Base-by-base conservation (phyloP, 92 coral and sea anemone species). In the Parazoanthus atlanticus region DNA sequence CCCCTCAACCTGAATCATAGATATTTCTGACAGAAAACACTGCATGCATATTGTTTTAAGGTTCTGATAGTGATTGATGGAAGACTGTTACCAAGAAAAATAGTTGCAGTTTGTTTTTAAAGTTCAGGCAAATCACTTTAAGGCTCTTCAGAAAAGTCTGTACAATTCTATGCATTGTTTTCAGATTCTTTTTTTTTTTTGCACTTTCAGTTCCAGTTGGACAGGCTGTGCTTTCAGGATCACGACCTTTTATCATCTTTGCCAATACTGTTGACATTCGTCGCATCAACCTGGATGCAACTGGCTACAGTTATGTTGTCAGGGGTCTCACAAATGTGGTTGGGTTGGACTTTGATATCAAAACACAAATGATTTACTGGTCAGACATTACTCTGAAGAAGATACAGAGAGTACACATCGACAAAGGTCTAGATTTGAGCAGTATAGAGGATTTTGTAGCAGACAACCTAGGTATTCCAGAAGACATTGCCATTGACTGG, bases 201-300 rank as follows among this genome's bases (percentile, higher is more conserved):
- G n/a, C 52, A 36, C 49, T 17, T 75, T 75, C 52, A 90, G 91
- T 86, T 69, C 81, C 80, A 33, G 19, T 52, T 69, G 89, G 81
- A 69, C 65, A 56, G 31, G 31, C 80, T 66, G 72, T n/a, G 66
- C 74, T 65, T 0, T 34, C 89, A 73, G 87, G 32, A 56, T 34
- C 81, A 72, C 84, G 54, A 29, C 95, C 95, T 11, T 91, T 91
- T 74, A 86, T 93, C 46, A 89, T 93, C 34, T 93, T 93, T 77
- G 92, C 94, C 33, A 93, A 93, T 88, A 93, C 95, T 16, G 92
- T 93, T 85, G 95, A 93, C 89, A 93, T 93, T 52, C 95, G 95
- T 29, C 88, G 89, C 32, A 92, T 93, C 66, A 93, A 91, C 77
- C 88, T 93, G 28, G 95, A 93, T 46, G 95, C 92, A 56, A 89